phyloP scores from a whole-genome alignment of 2,888 invertebrate genomes.

The Agrypnus murinus region DNA sequence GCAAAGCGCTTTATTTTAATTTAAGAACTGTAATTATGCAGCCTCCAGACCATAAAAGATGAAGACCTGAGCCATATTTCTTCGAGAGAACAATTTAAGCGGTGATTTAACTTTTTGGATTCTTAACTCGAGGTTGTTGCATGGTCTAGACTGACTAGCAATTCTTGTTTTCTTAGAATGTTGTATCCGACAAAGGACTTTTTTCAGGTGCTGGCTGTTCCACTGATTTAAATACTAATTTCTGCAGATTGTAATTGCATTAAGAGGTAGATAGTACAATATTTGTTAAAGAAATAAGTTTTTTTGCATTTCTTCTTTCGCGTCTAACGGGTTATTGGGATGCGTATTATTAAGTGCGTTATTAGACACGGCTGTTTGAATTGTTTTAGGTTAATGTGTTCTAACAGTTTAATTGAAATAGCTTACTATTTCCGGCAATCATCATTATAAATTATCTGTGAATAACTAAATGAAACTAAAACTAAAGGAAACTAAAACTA shows the following conservation, averaged over 20 bases:
- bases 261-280: no score
- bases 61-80: constrained; percentile 34
- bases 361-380: no score
- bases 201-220: background rate
- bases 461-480: background rate
- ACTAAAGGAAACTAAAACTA: no score
- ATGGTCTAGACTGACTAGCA: constrained; percentile 37
- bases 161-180: constrained; percentile 37
- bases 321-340: no score
- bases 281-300: no score
- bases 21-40: constrained; percentile 32
- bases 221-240: constrained; percentile 5
- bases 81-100: constrained; percentile 38
- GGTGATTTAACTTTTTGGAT: constrained; percentile 36
- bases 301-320: no score
- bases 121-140: constrained; percentile 34
- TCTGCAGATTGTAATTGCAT: background rate
- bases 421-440: constrained; percentile 11
- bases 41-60: constrained; percentile 32
- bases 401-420: no score
- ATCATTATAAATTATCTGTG: constrained; percentile 31
- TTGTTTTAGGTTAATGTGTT: no score
- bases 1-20: constrained; percentile 31
- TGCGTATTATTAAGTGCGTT: no score
- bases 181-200: constrained; percentile 11